phyloP scores from a whole-genome alignment of 2,888 invertebrate genomes.

The Auanema freiburgensis region DNA sequence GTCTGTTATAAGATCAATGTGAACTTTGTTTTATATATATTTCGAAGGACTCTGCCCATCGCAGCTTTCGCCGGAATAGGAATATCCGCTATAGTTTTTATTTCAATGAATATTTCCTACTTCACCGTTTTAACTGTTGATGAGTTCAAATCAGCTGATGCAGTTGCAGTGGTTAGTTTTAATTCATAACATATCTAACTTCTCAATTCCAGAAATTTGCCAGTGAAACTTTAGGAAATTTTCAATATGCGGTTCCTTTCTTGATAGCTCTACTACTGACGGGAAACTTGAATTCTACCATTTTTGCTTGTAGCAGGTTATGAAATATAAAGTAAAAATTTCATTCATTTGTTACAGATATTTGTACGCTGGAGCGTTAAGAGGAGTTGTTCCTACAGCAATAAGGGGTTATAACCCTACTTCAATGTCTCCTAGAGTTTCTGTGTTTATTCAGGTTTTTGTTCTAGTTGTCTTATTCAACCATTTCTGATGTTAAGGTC shows the following conservation, averaged over 20 bases:
- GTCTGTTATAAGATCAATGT: conserved; percentile 15
- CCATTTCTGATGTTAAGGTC: conserved; percentile 26
- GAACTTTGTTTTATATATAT: neutral
- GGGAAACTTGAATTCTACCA: conserved; percentile 55
- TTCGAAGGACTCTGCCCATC: conserved; percentile 51
- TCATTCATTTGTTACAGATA: conserved; percentile 29
- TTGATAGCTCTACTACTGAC: conserved; percentile 52
- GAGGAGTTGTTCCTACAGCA: conserved; percentile 39
- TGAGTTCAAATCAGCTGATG: conserved; percentile 80
- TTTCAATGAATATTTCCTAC: conserved; percentile 85
- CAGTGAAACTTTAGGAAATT: conserved; percentile 45
- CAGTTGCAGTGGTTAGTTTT: conserved; percentile 80
- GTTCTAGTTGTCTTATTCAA: neutral
- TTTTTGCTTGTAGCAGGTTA: conserved; percentile 52
- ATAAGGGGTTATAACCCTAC: conserved; percentile 37
- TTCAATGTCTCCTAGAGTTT: conserved; percentile 46
- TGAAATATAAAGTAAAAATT: neutral
- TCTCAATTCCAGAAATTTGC: conserved; percentile 41
- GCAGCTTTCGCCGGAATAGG: conserved; percentile 52
- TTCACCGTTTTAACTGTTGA: conserved; percentile 81
- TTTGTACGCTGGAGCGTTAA: conserved; percentile 39
- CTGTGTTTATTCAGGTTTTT: conserved; percentile 49
- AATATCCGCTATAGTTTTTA: conserved; percentile 72
- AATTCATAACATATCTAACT: too few species aligned
- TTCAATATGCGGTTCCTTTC: conserved; percentile 54